Percentiles rank a stretch among this genome's conserved stretches.
Conservation (phyloP, 2,797 vertebrate species). For the Microctenopoma lineatum region DNA sequence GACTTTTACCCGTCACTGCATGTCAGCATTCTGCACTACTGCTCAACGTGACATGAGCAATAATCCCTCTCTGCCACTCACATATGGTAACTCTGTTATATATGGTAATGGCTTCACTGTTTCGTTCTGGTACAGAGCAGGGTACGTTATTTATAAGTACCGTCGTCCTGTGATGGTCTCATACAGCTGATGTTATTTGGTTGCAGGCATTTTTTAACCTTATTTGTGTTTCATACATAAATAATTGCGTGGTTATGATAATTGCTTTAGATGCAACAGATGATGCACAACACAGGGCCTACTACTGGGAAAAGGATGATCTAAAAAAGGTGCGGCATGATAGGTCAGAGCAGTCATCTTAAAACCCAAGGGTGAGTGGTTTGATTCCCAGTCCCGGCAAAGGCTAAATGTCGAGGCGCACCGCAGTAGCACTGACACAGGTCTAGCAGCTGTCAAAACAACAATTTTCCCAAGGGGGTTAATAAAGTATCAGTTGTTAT, state of each 20-base stretch:
- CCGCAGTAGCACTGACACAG: no score
- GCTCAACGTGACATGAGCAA: constrained; percentile 63
- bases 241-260: neutral
- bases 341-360: no score
- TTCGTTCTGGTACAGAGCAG: constrained; percentile 3
- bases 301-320: neutral
- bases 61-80: constrained; percentile 50
- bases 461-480: no score
- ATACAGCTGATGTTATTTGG: constrained; percentile 30
- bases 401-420: no score
- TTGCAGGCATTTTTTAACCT: constrained; percentile 12
- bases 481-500: no score
- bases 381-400: no score
- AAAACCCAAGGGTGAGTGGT: no score
- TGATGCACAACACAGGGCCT: neutral
- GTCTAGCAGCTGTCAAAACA: no score
- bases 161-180: constrained; percentile 1
- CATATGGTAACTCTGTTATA: constrained; percentile 45
- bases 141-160: constrained; percentile 10
- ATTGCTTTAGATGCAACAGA: neutral
- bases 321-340: no score
- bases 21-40: constrained; percentile 65
- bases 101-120: constrained; percentile 44
- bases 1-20: constrained; percentile 61
- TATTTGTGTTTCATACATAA: constrained; percentile 9